phyloP scores from a whole-genome alignment of 2,113 vertebrate genomes.

The Phocoena sinus region DNA sequence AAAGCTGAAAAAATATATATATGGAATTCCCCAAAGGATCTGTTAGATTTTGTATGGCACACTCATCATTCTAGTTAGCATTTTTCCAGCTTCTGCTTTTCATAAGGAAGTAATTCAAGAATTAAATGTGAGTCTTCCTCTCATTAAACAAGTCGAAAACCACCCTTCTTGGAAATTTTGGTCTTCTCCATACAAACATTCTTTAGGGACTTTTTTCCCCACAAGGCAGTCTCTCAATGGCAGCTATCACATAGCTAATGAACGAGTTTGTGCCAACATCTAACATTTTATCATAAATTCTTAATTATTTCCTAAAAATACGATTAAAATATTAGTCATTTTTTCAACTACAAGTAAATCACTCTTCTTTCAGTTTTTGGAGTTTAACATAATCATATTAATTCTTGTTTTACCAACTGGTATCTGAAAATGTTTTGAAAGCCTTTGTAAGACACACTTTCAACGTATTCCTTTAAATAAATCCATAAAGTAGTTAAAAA shows the following conservation, averaged over 20 bases:
- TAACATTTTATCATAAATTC: not conserved
- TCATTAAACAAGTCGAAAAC: conserved; percentile 8
- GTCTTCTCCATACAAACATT: not conserved
- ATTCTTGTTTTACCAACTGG: not conserved
- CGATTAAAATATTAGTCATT: not conserved
- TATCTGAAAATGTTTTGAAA: conserved; percentile 3
- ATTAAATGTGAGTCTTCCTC: not conserved
- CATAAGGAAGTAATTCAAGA: conserved; percentile 20
- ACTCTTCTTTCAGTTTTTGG: not conserved
- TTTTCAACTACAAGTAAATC: not conserved
- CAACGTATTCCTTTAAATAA: conserved; percentile 6
- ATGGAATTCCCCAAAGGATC: not conserved
- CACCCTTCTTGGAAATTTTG: conserved; percentile 48
- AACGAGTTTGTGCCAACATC: not conserved
- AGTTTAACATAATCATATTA: not conserved
- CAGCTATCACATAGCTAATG: not conserved
- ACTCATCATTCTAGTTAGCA: not conserved
- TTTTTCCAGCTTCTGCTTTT: conserved; percentile 54
- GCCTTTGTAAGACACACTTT: not conserved
- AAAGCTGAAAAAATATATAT: not conserved
- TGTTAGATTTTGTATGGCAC: not conserved
- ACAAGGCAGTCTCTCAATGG: not conserved
- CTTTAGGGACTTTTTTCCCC: not conserved
- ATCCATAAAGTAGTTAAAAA: not conserved
- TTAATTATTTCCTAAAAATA: not conserved